Base-by-base conservation (phyloP, 2,113 vertebrate genomes). In the Megalops atlanticus region DNA sequence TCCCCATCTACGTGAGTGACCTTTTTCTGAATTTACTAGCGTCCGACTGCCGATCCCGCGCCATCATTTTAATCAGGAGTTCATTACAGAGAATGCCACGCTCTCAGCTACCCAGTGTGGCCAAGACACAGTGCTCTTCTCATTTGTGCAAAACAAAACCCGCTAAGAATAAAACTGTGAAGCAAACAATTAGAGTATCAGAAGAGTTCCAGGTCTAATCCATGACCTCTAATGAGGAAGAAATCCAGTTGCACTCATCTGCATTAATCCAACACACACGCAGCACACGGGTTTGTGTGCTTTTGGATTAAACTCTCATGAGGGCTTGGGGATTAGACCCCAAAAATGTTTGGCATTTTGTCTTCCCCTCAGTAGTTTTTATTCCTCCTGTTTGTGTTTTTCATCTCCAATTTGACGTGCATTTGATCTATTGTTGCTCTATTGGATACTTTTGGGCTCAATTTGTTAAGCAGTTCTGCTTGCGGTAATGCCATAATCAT, bases 1-100 rank as follows among this genome's bases (percentile, higher is more conserved):
- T 81, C n/a, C 4, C 80, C 47, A 41, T 85, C 74, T 82, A 81
- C 80, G 36, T 76, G 4, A 45, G 79, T 92, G 92, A 93, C 92
- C 92, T 93, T 91, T n/a, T 91, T 82, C 84, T 80, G 81, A 90
- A 72, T 88, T 84, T 64, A 77, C 85, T 83, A 41, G 74, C 80
- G 79, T 86, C 84, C 81, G 58, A 47, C 47, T 76, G 72, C 68
- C n/a, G 47, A 36, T 41, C 84, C 47, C 38, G 21, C 83, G 83
- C 79, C 71, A 88, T 91, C 88, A 84, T 49, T 84, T 81, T 76
- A 86, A 86, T 89, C 75, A 86, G 76, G 2, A 27, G 82, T 82
- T 87, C 39, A 70, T 88, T 83, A 88, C 35, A 5, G 5, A 36
- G 43, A 85, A 36, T 45, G 31, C 82, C n/a, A 3, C 58, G 16